Percentiles rank a stretch among this genome's conserved stretches.
Evolutionary conservation across 2,113 vertebrate genomes (phyloP).

Genomic region (Rhagologus leucostigma): DNA sequence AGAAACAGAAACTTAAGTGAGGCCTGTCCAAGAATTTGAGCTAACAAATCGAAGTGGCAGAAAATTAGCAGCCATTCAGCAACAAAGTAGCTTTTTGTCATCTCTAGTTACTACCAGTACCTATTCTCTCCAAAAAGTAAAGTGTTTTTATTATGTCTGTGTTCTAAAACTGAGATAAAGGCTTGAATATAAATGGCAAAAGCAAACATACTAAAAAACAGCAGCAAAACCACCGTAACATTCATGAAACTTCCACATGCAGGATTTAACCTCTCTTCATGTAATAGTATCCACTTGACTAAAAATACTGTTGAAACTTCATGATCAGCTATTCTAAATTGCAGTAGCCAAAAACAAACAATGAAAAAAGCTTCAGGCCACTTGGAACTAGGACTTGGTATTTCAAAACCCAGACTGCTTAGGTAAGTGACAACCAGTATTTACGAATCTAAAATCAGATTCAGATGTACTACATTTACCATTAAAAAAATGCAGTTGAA

Average conservation of each 20-base stretch:
- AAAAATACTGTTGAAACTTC: neutral
- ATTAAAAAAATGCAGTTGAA: neutral
- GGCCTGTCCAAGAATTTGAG: neutral
- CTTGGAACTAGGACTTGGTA: neutral
- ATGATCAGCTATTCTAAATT: neutral
- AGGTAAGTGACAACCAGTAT: neutral
- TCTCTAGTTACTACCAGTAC: neutral
- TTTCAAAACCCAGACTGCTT: neutral
- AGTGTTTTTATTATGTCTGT: neutral
- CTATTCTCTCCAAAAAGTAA: neutral
- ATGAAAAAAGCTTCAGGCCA: neutral
- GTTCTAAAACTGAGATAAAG: neutral
- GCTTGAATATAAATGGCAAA: neutral
- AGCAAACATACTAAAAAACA: neutral
- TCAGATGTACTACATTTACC: neutral
- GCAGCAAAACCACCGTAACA: neutral
- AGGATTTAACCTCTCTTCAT: neutral
- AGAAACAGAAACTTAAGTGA: neutral
- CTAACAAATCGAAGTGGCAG: neutral
- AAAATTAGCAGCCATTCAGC: neutral
- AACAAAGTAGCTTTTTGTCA: neutral
- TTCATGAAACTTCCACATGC: neutral
- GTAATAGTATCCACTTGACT: neutral
- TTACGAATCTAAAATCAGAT: neutral
- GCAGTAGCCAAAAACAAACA: neutral